These are phyloP conservation scores for Pseudachorutes palmiensis DNA, from an alignment of 1,140 invertebrate species.

Conservation along the genomic window DNA sequence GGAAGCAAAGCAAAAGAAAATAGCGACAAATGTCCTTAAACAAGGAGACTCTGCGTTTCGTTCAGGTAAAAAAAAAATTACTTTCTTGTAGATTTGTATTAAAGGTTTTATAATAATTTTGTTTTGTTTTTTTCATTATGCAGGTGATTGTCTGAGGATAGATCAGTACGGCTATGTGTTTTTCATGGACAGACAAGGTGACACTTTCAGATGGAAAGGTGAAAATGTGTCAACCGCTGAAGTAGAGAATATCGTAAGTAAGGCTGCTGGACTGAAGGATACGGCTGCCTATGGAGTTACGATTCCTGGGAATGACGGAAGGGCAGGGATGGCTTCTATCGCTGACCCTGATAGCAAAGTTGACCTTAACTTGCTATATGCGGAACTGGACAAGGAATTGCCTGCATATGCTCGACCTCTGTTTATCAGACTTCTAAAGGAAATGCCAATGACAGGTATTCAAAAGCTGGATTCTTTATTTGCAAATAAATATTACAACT, in stretches of 20 bases:
- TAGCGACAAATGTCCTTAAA: conserved; percentile 76
- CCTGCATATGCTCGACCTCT: conserved; percentile 79
- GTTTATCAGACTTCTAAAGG: conserved; percentile 58
- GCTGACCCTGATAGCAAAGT: conserved; percentile 65
- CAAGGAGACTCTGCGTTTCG: conserved; percentile 86
- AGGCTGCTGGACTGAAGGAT: conserved; percentile 72
- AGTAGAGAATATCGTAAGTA: conserved; percentile 86
- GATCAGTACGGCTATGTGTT: conserved; percentile 56
- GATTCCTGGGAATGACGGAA: conserved; percentile 50
- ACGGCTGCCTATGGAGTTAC: conserved; percentile 79
- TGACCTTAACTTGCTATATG: conserved; percentile 57
- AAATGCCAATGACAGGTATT: conserved; percentile 23
- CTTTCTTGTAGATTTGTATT: conserved; percentile 77
- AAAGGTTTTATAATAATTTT: conserved; percentile 53
- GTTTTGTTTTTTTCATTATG: neutral
- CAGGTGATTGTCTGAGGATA: conserved; percentile 53
- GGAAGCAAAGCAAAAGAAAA: conserved; percentile 84
- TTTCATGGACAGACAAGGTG: conserved; percentile 56
- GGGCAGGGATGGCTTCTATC: conserved; percentile 79
- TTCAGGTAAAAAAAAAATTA: conserved; percentile 62
- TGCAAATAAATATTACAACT: conserved; percentile 1
- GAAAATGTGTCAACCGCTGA: conserved; percentile 98
- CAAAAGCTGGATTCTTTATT: neutral
- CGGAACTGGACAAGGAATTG: conserved; percentile 58
- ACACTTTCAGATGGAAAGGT: conserved; percentile 79